phyloP scores from a whole-genome alignment of 2,113 vertebrate genomes.

The Hyperoodon ampullatus region DNA sequence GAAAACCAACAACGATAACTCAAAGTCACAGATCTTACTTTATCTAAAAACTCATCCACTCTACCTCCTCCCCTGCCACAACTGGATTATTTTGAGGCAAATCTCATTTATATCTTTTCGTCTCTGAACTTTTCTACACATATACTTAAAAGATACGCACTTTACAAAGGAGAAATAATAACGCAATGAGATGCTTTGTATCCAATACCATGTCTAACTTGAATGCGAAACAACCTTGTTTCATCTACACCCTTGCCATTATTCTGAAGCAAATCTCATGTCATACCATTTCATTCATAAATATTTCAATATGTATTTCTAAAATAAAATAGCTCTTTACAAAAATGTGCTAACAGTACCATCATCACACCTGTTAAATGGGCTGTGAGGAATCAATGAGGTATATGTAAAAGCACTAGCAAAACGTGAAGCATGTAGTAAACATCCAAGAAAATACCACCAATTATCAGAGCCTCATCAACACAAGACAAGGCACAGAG shows the following conservation, averaged over 20 bases:
- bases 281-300: neutral
- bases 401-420: neutral
- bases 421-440: neutral
- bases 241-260: neutral
- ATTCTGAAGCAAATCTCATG: neutral
- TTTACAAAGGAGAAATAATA: neutral
- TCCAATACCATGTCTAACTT: neutral
- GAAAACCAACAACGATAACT: too few relatives aligned
- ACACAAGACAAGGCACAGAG: neutral
- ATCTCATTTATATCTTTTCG: neutral
- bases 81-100: constrained; percentile 4
- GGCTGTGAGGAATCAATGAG: neutral
- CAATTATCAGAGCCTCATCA: neutral
- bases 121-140: neutral
- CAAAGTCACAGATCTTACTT: neutral
- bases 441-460: neutral
- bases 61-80: neutral
- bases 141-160: neutral
- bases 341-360: neutral
- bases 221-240: neutral
- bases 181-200: neutral
- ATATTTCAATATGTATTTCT: constrained; percentile 15
- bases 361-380: neutral
- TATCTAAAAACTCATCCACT: neutral
- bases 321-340: neutral